Evolutionary conservation across 64 coral and sea anemone species (phyloP), one percentile per base, ranked within the genome.

Genomic region (Platygyra sinensis): DNA sequence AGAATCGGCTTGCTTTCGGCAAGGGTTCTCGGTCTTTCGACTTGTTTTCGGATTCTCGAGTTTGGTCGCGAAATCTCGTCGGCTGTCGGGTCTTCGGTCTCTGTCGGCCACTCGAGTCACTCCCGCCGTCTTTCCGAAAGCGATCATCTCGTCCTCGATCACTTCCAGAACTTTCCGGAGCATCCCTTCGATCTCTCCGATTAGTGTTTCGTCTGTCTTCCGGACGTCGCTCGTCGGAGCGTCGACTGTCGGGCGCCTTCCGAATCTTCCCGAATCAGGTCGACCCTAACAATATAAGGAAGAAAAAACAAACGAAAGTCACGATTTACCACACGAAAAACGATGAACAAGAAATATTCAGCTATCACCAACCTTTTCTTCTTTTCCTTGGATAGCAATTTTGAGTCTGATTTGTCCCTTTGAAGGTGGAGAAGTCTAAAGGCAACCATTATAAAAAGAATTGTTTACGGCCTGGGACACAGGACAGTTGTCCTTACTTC

Each of bases 211-310:
- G 87, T n/a, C 89, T 89, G 30, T 89, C 77, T 72, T 80, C 31
- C 73, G 77, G 17, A 74, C 94, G 91, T 64, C 90, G 80, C 55
- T 86, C 86, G 13, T 92, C 95, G 30, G 81, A 67, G 10, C 95
- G 91, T 87, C 95, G 38, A 30, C 67, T 86, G 30, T 96, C 94
- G 8, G 62, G 8, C 94, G 79, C 62, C 75, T 87, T 69, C 83
- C 90, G 28, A 83, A 52, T 33, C 95, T 92, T 71, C 89, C 80
- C 6, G 91, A 96, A 16, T 96, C 91, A 8, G 95, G 91, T 76
- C 82, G 82, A 80, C 80, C 87, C 95, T 96, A 57, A 31, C n/a
- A 11, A 67, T 52, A 67, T 38, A 7, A 61, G 38, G 20, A 31
- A 51, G 29, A 19, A n/a, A 20, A 72, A 32, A 49, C 30, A 15